A percentile compares a stretch with the other conserved stretches of the same genome.
These are phyloP conservation scores for Drosophila malerkotliana DNA, from an alignment of 1,140 invertebrate genomes.

Conservation along the genomic window DNA sequence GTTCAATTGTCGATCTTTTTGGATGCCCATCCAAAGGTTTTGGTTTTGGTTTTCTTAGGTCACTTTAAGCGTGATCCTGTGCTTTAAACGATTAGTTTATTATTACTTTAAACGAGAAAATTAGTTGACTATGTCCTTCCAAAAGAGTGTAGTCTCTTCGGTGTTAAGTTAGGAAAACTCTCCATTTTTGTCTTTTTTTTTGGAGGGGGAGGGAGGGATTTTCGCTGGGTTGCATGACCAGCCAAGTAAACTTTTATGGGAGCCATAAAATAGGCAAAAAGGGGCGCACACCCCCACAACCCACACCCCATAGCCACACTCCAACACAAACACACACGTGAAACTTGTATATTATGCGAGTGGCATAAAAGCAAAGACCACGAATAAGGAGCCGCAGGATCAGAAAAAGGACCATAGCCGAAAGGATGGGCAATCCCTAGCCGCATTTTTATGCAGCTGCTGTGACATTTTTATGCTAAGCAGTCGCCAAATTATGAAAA, in stretches of 20 bases:
- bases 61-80: too few species aligned
- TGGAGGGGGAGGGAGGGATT: background rate
- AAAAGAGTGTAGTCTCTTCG: background rate
- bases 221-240: slow-evolving; percentile 44
- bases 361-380: slow-evolving; percentile 66
- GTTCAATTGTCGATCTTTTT: too few species aligned
- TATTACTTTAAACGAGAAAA: too few species aligned
- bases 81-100: too few species aligned
- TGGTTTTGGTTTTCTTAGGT: too few species aligned
- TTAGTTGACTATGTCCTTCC: background rate
- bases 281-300: slow-evolving; percentile 27
- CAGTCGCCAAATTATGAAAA: slow-evolving; percentile 80
- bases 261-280: slow-evolving; percentile 78
- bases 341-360: slow-evolving; percentile 57
- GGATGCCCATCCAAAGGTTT: too few species aligned
- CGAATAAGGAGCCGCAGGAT: slow-evolving; percentile 36
- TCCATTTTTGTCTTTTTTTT: background rate
- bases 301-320: background rate
- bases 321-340: slow-evolving; percentile 17
- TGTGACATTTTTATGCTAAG: slow-evolving; percentile 81
- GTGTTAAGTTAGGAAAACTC: background rate
- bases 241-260: slow-evolving; percentile 78
- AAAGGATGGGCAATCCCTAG: slow-evolving; percentile 40
- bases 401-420: slow-evolving; percentile 13
- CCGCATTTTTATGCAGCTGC: slow-evolving; percentile 74